A percentile compares a stretch with the other conserved stretches of the same genome.
These are phyloP conservation scores for Tachyglossus aculeatus DNA, from an alignment of 2,797 vertebrate genomes.

Conservation along the genomic window DNA sequence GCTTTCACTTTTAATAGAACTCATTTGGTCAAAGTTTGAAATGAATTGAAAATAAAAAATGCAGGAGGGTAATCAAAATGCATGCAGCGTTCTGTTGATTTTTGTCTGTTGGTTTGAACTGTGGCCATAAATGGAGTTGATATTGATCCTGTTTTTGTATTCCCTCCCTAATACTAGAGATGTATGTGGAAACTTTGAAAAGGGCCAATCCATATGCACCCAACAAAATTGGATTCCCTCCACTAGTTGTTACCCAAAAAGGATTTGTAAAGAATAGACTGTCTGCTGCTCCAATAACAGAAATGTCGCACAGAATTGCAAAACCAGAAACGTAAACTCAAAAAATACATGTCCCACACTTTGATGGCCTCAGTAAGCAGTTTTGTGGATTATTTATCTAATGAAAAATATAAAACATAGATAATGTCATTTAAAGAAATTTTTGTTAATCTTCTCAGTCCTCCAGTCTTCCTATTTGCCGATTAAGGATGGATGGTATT, in stretches of 20 bases:
- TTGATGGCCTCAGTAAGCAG: no score
- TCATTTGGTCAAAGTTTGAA: slow-evolving; percentile 38
- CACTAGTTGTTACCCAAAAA: neutral
- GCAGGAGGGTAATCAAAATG: neutral
- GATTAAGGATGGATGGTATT: no score
- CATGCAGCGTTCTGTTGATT: neutral
- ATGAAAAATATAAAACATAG: no score
- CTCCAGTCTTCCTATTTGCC: no score
- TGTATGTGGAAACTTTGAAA: neutral
- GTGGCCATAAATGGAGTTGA: neutral
- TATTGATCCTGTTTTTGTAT: neutral
- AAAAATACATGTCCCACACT: no score
- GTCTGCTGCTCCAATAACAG: neutral
- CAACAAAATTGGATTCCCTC: neutral
- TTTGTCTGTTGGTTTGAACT: slow-evolving; percentile 14
- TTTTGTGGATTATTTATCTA: no score
- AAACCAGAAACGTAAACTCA: neutral
- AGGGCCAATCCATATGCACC: neutral
- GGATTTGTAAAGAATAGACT: neutral
- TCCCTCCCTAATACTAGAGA: neutral
- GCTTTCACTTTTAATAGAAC: slow-evolving; percentile 40
- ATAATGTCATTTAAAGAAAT: no score
- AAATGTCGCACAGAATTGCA: neutral
- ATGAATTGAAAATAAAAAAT: slow-evolving; percentile 6
- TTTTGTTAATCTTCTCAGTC: no score